These are phyloP conservation scores for Panagrolaimus sp. DNA, from an alignment of 1,140 invertebrate genomes.

Conservation along the genomic window DNA sequence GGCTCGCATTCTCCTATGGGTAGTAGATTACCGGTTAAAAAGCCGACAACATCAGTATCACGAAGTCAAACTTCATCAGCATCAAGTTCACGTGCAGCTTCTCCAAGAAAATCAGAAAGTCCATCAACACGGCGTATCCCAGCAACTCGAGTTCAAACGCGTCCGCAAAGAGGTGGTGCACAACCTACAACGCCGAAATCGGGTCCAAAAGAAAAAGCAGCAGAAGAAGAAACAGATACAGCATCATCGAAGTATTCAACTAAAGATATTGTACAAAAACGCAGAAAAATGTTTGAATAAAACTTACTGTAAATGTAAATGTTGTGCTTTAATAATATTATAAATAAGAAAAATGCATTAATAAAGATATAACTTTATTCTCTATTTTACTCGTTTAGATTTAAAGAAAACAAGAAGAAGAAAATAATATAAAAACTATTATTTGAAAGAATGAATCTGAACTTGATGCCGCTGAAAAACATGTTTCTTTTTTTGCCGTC, in stretches of 20 bases:
- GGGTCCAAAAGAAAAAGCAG: background rate
- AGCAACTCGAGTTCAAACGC: background rate
- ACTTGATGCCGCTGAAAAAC: too few relatives aligned
- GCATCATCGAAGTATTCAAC: background rate
- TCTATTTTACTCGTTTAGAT: too few relatives aligned
- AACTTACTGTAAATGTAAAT: background rate
- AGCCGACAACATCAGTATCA: background rate
- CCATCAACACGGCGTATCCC: background rate
- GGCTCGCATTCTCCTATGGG: background rate
- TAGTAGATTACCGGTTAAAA: background rate
- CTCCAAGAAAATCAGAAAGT: background rate
- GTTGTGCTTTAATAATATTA: background rate
- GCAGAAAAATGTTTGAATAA: constrained; percentile 3
- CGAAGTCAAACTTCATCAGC: constrained; percentile 4
- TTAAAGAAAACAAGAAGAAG: too few relatives aligned
- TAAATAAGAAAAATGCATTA: background rate
- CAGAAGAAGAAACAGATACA: background rate
- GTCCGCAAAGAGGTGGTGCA: too few relatives aligned
- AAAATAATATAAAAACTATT: too few relatives aligned
- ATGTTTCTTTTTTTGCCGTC: too few relatives aligned
- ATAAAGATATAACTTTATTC: too few relatives aligned
- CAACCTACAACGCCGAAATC: background rate
- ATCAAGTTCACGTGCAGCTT: background rate
- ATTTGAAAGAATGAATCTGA: too few relatives aligned
- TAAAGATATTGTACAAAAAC: constrained; percentile 6